phyloP scores from a whole-genome alignment of 2,888 invertebrate genomes.

The Zygogramma bicolorata region DNA sequence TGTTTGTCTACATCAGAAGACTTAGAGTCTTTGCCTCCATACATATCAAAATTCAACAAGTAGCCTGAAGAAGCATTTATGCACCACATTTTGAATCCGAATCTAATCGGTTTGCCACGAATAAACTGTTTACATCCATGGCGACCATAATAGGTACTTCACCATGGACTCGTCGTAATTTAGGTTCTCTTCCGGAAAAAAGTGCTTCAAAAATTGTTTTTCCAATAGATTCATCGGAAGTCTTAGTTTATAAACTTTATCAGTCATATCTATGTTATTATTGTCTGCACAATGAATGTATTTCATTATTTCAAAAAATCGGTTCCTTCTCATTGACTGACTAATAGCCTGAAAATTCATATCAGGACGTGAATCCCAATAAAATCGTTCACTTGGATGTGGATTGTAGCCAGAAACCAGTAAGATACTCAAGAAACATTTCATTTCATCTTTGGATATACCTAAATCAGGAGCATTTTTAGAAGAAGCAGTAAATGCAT shows the following conservation, averaged over 20 bases:
- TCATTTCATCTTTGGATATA: not conserved
- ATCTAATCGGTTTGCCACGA: too few species aligned
- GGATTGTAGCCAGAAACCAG: not conserved
- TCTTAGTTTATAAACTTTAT: slow-evolving; percentile 12
- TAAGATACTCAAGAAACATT: too few species aligned
- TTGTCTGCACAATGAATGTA: slow-evolving; percentile 19
- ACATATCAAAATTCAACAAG: too few species aligned
- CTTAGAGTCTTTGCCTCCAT: too few species aligned
- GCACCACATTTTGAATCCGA: too few species aligned
- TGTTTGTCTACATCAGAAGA: too few species aligned
- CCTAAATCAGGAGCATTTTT: slow-evolving; percentile 8
- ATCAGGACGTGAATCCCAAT: slow-evolving; percentile 9
- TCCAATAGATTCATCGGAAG: not conserved
- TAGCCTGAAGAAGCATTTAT: too few species aligned
- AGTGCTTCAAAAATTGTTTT: slow-evolving; percentile 13
- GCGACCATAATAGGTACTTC: too few species aligned
- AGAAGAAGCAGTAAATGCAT: slow-evolving; percentile 19
- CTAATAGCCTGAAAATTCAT: slow-evolving; percentile 3
- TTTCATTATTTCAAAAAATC: slow-evolving; percentile 22
- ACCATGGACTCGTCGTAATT: too few species aligned
- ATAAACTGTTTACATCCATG: too few species aligned
- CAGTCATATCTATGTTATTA: slow-evolving; percentile 1
- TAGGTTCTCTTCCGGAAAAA: too few species aligned
- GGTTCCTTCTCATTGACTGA: slow-evolving; percentile 18
- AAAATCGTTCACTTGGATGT: not conserved